Percentiles rank a stretch among this genome's conserved stretches.
These are phyloP conservation scores for Marasmarcha lunaedactyla DNA, from an alignment of 2,888 invertebrate genomes.

Conservation along the genomic window DNA sequence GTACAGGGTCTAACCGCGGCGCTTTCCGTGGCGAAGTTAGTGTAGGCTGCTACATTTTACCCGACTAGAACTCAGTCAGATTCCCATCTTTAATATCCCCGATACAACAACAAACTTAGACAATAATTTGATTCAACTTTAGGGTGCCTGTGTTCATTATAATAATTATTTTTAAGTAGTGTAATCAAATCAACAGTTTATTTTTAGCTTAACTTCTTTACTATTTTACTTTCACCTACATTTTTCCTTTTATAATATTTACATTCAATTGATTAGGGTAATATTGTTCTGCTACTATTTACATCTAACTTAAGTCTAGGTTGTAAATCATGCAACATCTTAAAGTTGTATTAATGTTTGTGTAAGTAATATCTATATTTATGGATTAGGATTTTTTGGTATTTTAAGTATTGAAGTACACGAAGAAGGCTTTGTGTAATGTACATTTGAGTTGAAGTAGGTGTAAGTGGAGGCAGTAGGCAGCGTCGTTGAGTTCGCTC, in stretches of 20 bases:
- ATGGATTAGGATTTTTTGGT: slow-evolving; percentile 55
- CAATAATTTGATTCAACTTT: slow-evolving; percentile 30
- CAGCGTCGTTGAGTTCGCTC: slow-evolving; percentile 37
- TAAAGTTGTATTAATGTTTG: slow-evolving; percentile 46
- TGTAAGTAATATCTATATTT: slow-evolving; percentile 61
- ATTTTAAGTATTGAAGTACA: slow-evolving; percentile 48
- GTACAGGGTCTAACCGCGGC: slow-evolving; percentile 23
- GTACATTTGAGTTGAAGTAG: slow-evolving; percentile 60
- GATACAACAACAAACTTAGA: slow-evolving; percentile 18
- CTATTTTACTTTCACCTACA: not conserved
- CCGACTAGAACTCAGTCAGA: no score
- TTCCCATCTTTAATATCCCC: not conserved
- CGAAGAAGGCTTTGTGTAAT: slow-evolving; percentile 57
- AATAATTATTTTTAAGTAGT: slow-evolving; percentile 1
- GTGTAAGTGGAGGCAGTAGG: slow-evolving; percentile 29
- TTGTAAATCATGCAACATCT: slow-evolving; percentile 34
- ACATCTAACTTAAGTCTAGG: slow-evolving; percentile 48
- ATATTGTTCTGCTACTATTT: slow-evolving; percentile 43
- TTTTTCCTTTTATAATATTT: not conserved
- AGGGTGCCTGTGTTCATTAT: slow-evolving; percentile 48
- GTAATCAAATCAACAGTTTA: not conserved
- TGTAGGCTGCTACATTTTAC: no score
- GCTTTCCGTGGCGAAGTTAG: slow-evolving; percentile 1
- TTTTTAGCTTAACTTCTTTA: not conserved
- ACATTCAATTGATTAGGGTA: slow-evolving; percentile 16